Base-by-base conservation (phyloP, 2,888 invertebrate genomes). In the Nymphalis c-album region DNA sequence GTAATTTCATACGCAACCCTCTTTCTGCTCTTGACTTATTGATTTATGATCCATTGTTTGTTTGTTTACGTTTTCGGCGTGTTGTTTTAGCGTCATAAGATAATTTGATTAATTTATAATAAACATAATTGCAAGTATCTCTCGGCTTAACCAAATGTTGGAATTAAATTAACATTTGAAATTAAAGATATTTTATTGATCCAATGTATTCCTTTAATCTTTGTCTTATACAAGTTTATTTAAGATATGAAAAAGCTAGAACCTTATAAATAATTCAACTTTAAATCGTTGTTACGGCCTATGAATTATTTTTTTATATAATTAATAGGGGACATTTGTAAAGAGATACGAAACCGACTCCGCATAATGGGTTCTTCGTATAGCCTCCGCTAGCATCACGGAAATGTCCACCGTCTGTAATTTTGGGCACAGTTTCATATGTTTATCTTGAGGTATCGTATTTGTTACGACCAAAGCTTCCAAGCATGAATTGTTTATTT, bases 371-470 rank as follows among this genome's bases (percentile, higher is more conserved):
- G 98, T 99, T 82, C 99, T 95, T 80, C 99, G 94, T 72, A 99
- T 98, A 63, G 99, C 99, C 90, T 99, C 99, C 18, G 99, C 99
- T 82, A 99, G 95, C 95, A 99, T 99, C 95, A 98, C 98, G 17
- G 99, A 99, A 67, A 99, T 97, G 87, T 99, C 99, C 85, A 99
- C 98, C 80, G 98, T 97, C 97, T 99, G 80, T 63, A 96, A 75
- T 71, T 91, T 93, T 0, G 95, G 93, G 81, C 97, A 97, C 77
- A 95, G 92, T 77, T 95, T 95, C 96, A 97, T 96, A 80, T 97
- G 96, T 69, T 95, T 94, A 73, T 97, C 97, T 85, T 98, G 98
- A 26, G 98, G 97, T 79, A 98, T 97, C 26, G 97, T 97, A 85
- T 98, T 98, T 64, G 98, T 98, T 51, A 98, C 97, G 53, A 98